Conservation (phyloP, 2,113 vertebrate species). For the Alouatta palliata region DNA sequence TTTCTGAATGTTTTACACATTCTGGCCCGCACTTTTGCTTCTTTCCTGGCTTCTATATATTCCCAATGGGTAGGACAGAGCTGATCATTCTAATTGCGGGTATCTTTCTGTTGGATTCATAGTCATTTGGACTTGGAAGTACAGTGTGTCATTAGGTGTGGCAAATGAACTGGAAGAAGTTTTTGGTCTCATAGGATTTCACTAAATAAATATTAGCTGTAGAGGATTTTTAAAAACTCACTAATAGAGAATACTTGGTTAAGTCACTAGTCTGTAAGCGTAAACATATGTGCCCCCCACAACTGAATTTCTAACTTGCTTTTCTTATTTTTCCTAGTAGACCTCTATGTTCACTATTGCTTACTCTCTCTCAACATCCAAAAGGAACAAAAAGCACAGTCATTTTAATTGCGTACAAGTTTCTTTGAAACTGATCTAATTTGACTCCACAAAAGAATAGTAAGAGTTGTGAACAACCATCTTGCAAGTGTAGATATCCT, state of each 20-base stretch:
- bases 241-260: conserved; percentile 42
- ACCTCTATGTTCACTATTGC: conserved; percentile 6
- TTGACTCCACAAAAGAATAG: neutral
- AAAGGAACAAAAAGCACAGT: neutral
- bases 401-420: neutral
- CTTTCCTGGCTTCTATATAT: neutral
- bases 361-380: neutral
- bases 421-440: conserved; percentile 32
- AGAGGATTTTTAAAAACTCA: conserved; percentile 15
- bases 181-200: conserved; percentile 39
- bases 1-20: conserved; percentile 6
- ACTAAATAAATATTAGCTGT: conserved; percentile 39
- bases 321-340: conserved; percentile 36
- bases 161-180: neutral
- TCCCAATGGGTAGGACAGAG: neutral
- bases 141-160: conserved; percentile 5
- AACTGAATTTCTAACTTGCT: conserved; percentile 45
- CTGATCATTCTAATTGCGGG: neutral
- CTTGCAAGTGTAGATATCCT: neutral
- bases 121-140: conserved; percentile 26
- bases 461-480: neutral
- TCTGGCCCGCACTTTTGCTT: neutral
- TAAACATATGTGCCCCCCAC: neutral
- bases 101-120: conserved; percentile 21
- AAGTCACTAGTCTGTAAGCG: neutral